A percentile compares a stretch with the other conserved stretches of the same genome.
Conservation (phyloP, 2,888 invertebrate species). For the Chymomyza amoena region DNA sequence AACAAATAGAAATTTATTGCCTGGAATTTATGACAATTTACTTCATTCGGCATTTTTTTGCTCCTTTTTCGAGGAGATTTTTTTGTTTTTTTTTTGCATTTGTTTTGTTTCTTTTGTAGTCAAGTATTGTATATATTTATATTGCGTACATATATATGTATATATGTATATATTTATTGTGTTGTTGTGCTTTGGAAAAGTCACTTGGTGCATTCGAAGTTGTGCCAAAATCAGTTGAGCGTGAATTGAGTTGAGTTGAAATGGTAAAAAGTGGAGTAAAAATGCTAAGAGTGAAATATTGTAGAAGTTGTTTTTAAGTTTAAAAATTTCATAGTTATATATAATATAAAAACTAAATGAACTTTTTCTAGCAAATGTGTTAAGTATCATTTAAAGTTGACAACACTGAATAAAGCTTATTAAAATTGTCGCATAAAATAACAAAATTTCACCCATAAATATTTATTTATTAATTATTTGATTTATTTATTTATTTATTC, state of each 20-base stretch:
- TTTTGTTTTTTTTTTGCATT: conserved; percentile 14
- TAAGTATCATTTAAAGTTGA: too few relatives aligned
- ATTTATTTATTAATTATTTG: too few relatives aligned
- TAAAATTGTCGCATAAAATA: too few relatives aligned
- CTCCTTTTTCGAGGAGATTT: too few relatives aligned
- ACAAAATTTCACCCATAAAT: too few relatives aligned
- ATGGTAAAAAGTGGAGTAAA: conserved; percentile 15
- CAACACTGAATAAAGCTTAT: too few relatives aligned
- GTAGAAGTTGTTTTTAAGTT: too few relatives aligned
- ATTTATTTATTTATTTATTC: too few relatives aligned
- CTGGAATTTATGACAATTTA: conserved; percentile 74
- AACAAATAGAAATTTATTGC: conserved; percentile 76
- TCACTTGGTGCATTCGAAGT: conserved; percentile 1
- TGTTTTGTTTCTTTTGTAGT: not conserved
- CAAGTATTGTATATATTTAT: conserved; percentile 2
- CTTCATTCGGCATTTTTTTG: conserved; percentile 17
- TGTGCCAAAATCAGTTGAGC: conserved; percentile 20
- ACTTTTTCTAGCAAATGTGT: too few relatives aligned
- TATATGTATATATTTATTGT: not conserved
- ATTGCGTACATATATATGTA: conserved; percentile 5
- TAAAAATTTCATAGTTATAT: too few relatives aligned
- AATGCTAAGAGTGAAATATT: not conserved
- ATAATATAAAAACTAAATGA: too few relatives aligned
- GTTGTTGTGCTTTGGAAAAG: not conserved
- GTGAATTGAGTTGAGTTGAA: conserved; percentile 15